Evolutionary conservation across 2,888 invertebrate genomes (phyloP), one percentile per base, ranked within the genome.

Genomic region (Thecocarcelia acutangulata): DNA sequence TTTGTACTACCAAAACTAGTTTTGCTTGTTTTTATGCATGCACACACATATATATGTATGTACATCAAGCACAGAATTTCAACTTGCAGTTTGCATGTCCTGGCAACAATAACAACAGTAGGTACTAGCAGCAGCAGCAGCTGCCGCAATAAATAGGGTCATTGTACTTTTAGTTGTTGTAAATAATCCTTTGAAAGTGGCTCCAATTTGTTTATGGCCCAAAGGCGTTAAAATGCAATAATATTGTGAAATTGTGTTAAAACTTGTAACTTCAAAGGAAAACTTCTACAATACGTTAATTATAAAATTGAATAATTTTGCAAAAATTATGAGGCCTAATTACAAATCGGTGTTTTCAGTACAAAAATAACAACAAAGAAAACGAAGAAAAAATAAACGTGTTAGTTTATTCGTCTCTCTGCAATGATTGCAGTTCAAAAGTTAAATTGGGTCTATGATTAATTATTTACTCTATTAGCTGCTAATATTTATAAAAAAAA

Each of bases 121-220:
- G 28, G 28, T 6, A 28, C 24, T 44, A 46, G 9, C 28, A 58
- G 17, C 58, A 75, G 15, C 37, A 63, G 54, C 56, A 74, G 48
- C 17, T 19, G 48, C 24, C 56, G 48, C 48, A 66, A 66, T 11
- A 40, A 44, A 52, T 13, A 28, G 50, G 76, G 52, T 76, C 76
- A 76, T 76, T 76, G 76, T 52, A 69, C 76, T 61, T 76, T 76
- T 76, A 24, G 76, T 69, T 68, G 61, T 61, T 76, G 59, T 46
- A 46, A 37, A 68, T 68, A 69, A 76, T 69, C 76, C 69, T 54
- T 76, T 69, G 17, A 44, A 76, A 69, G 69, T 76, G 69, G 17
- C 61, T 76, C 12, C 69, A 69, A 69, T 69, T 69, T 76, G 54
- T 76, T 69, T 68, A 19, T 75, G 46, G 42, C 75, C 50, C 28